Evolutionary conservation across 2,113 vertebrate genomes (phyloP).

Genomic region (Regulus satrapa): DNA sequence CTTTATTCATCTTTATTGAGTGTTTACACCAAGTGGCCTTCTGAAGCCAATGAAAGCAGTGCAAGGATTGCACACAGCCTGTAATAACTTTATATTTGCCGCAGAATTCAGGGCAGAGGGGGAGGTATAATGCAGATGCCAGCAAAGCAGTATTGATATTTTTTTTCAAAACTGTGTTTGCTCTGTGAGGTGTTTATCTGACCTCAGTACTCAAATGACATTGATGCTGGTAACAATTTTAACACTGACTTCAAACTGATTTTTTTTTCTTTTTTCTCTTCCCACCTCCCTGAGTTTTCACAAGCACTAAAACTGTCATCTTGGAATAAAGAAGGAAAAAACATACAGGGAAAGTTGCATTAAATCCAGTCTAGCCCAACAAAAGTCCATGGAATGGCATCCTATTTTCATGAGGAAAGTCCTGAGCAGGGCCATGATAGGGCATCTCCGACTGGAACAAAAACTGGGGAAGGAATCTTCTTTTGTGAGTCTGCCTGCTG

Average conservation of each 20-base stretch:
- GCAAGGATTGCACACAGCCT: background rate
- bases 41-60: background rate
- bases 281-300: background rate
- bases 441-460: background rate
- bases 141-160: background rate
- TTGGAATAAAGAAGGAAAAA: background rate
- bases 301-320: background rate
- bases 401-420: background rate
- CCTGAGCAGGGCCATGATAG: background rate
- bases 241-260: background rate
- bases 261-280: background rate
- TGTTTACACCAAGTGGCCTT: background rate
- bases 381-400: background rate
- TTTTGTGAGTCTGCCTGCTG: background rate
- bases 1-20: background rate
- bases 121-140: background rate
- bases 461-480: background rate
- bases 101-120: fast-evolving
- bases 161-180: background rate
- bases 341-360: fast-evolving
- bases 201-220: background rate
- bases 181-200: background rate
- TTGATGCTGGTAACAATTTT: background rate
- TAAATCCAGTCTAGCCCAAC: background rate
- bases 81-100: background rate